phyloP scores from a whole-genome alignment of 1,140 invertebrate species.

The Paraescarpia echinospica region DNA sequence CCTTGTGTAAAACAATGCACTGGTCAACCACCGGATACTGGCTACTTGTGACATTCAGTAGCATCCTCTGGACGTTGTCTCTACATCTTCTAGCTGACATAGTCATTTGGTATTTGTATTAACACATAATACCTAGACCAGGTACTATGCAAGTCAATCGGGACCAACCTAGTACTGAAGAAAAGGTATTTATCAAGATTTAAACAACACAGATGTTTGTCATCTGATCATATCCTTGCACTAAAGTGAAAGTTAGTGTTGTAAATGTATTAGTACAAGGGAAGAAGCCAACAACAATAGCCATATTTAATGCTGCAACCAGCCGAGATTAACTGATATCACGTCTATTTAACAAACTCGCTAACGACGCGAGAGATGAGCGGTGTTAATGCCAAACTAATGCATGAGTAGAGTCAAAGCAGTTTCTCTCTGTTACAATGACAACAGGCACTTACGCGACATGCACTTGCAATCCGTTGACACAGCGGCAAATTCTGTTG shows the following conservation, averaged over 20 bases:
- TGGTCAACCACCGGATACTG: not conserved
- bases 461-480: not conserved
- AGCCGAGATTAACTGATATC: not conserved
- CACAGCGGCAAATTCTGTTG: not conserved
- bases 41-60: not conserved
- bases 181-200: not conserved
- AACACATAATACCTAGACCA: not conserved
- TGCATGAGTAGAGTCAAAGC: not conserved
- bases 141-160: not conserved
- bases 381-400: not conserved
- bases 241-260: not conserved
- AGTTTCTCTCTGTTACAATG: not conserved
- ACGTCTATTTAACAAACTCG: not conserved
- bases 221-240: not conserved
- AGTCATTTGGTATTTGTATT: not conserved
- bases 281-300: not conserved
- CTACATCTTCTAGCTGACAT: not conserved
- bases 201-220: not conserved
- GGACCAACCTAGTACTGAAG: not conserved
- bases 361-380: not conserved
- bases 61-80: not conserved
- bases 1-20: not conserved
- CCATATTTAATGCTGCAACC: not conserved
- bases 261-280: not conserved
- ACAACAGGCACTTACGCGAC: not conserved